phyloP scores from a whole-genome alignment of 2,888 invertebrate species.

The Pseudolycoriella hygida region DNA sequence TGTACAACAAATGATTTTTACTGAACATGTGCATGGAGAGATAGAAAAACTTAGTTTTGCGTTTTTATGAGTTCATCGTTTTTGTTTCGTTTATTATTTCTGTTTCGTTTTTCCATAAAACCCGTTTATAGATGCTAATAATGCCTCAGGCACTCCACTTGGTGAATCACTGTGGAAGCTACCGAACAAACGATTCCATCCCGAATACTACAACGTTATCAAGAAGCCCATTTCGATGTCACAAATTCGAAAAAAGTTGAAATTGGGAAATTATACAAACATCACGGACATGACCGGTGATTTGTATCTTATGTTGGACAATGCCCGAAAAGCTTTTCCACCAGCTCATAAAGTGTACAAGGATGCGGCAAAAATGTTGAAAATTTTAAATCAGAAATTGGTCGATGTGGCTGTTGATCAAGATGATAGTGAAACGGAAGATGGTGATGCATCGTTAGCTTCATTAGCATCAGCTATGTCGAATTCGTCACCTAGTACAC shows the following conservation, averaged over 20 bases:
- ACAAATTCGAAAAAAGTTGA: slow-evolving; percentile 75
- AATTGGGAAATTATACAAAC: slow-evolving; percentile 63
- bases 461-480: slow-evolving; percentile 5
- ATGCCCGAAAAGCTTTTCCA: slow-evolving; percentile 80
- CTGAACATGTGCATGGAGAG: too few species aligned
- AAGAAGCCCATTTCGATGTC: slow-evolving; percentile 87
- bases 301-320: slow-evolving; percentile 91
- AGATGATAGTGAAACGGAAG: slow-evolving; percentile 15
- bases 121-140: slow-evolving; percentile 23
- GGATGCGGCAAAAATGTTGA: slow-evolving; percentile 70
- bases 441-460: slow-evolving; percentile 9
- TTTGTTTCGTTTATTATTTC: too few species aligned
- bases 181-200: slow-evolving; percentile 79
- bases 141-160: slow-evolving; percentile 50
- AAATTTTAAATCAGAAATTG: slow-evolving; percentile 65
- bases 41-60: too few species aligned
- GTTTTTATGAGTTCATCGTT: too few species aligned
- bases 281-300: slow-evolving; percentile 83
- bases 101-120: background rate
- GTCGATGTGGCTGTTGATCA: slow-evolving; percentile 23
- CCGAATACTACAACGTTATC: slow-evolving; percentile 95
- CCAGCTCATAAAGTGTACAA: slow-evolving; percentile 66
- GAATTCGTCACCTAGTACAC: slow-evolving; percentile 5
- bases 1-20: too few species aligned
- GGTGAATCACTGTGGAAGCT: slow-evolving; percentile 87